phyloP scores from a whole-genome alignment of 2,113 vertebrate genomes.

The Rhadina sibilatrix region DNA sequence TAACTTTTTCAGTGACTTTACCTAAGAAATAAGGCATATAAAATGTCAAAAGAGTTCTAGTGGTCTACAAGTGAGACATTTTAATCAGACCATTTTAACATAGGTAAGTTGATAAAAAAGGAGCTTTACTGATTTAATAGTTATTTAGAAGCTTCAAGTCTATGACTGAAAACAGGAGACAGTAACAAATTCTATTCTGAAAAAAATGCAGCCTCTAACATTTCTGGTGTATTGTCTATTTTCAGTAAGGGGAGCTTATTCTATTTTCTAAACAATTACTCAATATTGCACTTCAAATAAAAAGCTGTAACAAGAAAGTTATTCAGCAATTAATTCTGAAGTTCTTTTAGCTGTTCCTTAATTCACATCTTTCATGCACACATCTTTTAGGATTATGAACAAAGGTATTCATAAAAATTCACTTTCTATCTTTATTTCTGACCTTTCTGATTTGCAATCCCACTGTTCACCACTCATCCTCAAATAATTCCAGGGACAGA shows the following conservation, averaged over 20 bases:
- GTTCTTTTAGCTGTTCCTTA: not conserved
- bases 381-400: not conserved
- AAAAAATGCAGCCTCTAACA: not conserved
- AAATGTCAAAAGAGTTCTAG: not conserved
- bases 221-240: not conserved
- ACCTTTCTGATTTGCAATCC: not conserved
- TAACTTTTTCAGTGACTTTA: not conserved
- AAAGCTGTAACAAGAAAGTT: not conserved
- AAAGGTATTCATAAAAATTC: not conserved
- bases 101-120: not conserved
- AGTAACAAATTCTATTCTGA: not conserved
- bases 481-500: not conserved
- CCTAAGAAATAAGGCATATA: not conserved
- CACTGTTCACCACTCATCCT: not conserved
- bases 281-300: not conserved
- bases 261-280: not conserved
- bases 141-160: not conserved
- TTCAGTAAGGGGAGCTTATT: not conserved
- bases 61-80: not conserved
- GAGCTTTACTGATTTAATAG: not conserved
- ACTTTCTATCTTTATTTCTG: not conserved
- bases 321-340: not conserved
- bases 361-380: not conserved
- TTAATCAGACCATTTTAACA: not conserved
- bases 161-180: not conserved